Evolutionary conservation across 2,797 vertebrate species (phyloP).

Genomic region (Pangasius krempfi): DNA sequence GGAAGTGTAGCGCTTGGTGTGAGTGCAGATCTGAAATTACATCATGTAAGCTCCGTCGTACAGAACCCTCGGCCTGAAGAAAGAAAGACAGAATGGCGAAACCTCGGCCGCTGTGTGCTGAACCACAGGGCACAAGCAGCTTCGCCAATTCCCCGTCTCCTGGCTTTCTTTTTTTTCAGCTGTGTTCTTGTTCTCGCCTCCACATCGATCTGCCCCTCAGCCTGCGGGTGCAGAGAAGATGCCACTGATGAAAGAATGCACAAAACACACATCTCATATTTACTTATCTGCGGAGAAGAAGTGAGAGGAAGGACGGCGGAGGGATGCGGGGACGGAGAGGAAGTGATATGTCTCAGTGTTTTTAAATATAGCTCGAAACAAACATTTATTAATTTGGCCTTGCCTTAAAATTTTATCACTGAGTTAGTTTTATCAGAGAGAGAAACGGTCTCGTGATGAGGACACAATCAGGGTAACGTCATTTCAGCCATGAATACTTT

Average conservation of each 20-base stretch:
- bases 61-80: background rate
- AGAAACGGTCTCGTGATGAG: no score
- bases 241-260: background rate
- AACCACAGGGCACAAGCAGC: slow-evolving; percentile 2
- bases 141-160: background rate
- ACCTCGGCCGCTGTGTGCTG: background rate
- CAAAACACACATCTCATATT: no score
- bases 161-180: background rate
- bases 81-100: no score
- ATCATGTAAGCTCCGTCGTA: background rate
- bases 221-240: background rate
- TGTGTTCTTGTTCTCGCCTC: background rate
- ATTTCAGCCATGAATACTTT: background rate
- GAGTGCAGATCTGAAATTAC: slow-evolving; percentile 4
- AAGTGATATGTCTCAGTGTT: no score
- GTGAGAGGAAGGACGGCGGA: no score
- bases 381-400: no score
- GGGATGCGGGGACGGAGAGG: no score
- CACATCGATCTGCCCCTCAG: background rate
- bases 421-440: no score
- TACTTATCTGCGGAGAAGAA: no score
- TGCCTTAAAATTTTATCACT: no score
- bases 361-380: no score
- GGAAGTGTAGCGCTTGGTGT: background rate
- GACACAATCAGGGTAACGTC: background rate